These are phyloP conservation scores for Aspidoscelis tigris DNA, from an alignment of 2,113 vertebrate genomes.

Conservation along the genomic window DNA sequence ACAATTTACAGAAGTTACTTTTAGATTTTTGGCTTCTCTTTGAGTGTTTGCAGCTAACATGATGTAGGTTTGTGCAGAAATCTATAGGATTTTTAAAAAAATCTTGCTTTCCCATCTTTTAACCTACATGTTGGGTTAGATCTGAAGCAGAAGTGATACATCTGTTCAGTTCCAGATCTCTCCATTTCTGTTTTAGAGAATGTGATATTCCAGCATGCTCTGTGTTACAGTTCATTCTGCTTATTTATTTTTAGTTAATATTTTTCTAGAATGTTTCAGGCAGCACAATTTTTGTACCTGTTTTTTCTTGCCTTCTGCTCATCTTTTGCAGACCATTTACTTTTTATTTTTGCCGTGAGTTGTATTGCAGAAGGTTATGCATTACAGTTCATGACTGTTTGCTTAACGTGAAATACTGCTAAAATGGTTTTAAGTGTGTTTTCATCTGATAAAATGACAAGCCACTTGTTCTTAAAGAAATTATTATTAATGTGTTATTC, in stretches of 20 bases:
- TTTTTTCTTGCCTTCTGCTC: neutral
- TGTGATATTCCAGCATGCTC: neutral
- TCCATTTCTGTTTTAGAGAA: neutral
- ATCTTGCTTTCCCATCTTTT: neutral
- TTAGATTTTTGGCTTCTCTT: constrained; percentile 1
- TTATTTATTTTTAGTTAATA: neutral
- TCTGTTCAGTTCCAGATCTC: neutral
- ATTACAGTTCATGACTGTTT: neutral
- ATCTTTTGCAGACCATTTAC: neutral
- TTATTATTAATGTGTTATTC: neutral
- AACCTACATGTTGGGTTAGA: neutral
- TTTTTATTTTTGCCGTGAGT: neutral
- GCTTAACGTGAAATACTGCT: neutral
- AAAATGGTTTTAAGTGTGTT: neutral
- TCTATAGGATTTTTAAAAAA: neutral
- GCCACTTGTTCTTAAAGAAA: neutral
- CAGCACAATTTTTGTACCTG: neutral
- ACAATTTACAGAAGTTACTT: constrained; percentile 18
- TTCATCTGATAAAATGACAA: neutral
- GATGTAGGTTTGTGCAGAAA: neutral
- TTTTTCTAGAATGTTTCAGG: neutral
- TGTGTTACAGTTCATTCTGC: neutral
- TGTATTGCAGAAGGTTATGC: neutral
- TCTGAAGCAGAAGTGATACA: neutral
- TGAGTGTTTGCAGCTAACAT: neutral